These are phyloP conservation scores for Thermophis baileyi DNA, from an alignment of 2,113 vertebrate species.

Conservation along the genomic window DNA sequence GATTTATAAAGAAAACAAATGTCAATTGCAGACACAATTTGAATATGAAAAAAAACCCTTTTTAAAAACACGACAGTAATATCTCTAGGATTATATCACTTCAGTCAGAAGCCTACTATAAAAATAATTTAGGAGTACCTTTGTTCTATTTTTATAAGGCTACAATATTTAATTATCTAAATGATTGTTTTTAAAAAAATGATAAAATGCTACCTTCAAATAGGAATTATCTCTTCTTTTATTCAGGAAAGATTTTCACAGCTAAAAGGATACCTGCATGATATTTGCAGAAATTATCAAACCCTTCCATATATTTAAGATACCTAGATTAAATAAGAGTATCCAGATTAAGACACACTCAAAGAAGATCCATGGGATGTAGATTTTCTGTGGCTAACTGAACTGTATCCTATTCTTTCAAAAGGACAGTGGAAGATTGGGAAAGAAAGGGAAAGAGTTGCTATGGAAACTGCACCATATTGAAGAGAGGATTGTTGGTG, in stretches of 20 bases:
- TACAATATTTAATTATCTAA: background rate
- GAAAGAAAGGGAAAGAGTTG: background rate
- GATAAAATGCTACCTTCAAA: background rate
- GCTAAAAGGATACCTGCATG: background rate
- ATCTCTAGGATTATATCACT: background rate
- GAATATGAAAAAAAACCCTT: background rate
- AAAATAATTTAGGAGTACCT: background rate
- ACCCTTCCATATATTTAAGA: background rate
- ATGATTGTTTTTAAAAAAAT: background rate
- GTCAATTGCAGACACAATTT: background rate
- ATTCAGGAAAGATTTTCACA: background rate
- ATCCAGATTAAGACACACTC: background rate
- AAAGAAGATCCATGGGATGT: background rate
- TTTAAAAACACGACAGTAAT: background rate
- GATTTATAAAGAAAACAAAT: background rate
- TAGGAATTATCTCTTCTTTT: background rate
- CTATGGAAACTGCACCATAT: background rate
- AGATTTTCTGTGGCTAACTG: background rate
- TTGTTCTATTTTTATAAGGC: background rate
- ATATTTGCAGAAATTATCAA: background rate
- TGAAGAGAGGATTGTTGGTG: background rate
- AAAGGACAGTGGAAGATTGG: background rate
- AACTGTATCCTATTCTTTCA: background rate
- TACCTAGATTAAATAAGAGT: background rate
- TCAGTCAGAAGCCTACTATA: background rate